Percentiles rank a stretch among this genome's conserved stretches.
Conservation (phyloP, 2,888 invertebrate species). For the Trissolcus japonicus region DNA sequence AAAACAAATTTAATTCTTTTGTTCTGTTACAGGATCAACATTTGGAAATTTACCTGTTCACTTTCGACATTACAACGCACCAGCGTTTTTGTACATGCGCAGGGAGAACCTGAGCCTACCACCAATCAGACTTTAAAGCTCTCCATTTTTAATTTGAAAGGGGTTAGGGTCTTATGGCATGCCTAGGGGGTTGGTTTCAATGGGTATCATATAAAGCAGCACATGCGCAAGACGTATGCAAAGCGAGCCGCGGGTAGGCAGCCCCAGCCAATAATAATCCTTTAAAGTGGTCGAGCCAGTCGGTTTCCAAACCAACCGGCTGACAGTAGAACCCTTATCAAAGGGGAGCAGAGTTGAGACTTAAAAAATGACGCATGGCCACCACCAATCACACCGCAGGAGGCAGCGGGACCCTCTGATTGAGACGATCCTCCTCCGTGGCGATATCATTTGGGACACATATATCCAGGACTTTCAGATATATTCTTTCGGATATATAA, state of each 20-base stretch:
- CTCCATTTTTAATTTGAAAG: slow-evolving; percentile 62
- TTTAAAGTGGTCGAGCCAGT: slow-evolving; percentile 61
- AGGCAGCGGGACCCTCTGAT: slow-evolving; percentile 65
- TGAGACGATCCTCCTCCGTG: slow-evolving; percentile 64
- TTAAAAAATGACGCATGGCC: slow-evolving; percentile 73
- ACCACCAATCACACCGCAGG: slow-evolving; percentile 72
- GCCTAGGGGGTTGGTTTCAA: slow-evolving; percentile 48
- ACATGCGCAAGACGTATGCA: slow-evolving; percentile 68
- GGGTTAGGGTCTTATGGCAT: slow-evolving; percentile 43
- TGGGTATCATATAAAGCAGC: slow-evolving; percentile 44
- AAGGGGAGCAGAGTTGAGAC: slow-evolving; percentile 65
- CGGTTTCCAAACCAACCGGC: slow-evolving; percentile 45
- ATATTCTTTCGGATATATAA: slow-evolving; percentile 42
- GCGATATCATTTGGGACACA: slow-evolving; percentile 42
- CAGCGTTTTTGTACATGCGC: slow-evolving; percentile 25
- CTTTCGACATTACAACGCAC: slow-evolving; percentile 22
- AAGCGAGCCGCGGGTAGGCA: slow-evolving; percentile 57
- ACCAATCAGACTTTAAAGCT: slow-evolving; percentile 39
- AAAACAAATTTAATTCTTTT: too few species aligned
- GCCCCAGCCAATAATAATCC: slow-evolving; percentile 64
- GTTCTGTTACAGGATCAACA: too few species aligned
- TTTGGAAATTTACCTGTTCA: background rate
- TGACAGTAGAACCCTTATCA: slow-evolving; percentile 64
- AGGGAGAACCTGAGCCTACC: slow-evolving; percentile 4
- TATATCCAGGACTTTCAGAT: slow-evolving; percentile 50